Evolutionary conservation across 1,140 invertebrate species (phyloP), one percentile per base, ranked within the genome.

Genomic region (Caenorhabditis brenneri): DNA sequence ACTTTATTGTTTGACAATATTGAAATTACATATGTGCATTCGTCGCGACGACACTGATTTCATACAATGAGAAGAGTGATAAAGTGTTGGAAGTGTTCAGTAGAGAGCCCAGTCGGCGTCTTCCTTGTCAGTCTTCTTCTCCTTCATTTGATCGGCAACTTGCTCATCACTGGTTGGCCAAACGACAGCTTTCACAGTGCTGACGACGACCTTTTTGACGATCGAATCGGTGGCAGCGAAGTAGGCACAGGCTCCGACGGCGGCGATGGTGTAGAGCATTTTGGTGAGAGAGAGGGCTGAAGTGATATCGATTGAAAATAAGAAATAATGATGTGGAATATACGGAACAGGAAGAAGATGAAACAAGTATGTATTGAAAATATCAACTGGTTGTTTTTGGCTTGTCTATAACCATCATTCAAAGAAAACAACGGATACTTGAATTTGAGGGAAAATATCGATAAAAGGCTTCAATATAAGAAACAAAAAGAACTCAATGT

Each of bases 211-310:
- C 24, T 74, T 74, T 46, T 74, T 74, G 65, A 74, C 65, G 65
- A 74, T 74, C 5, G 65, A 74, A 24, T 74, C 65, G 1, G 36
- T 42, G 33, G 29, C 36, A 10, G 65, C 65, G 36, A 74, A 42
- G 36, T 74, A 74, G 10, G 65, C 65, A 74, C 65, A 74, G 33
- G 65, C 65, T 74, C 65, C 65, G 15, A 74, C 65, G 33, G 65
- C 65, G 24, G 65, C 65, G n/a, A 74, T 74, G 16, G 65, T 42
- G 65, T 42, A 74, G 65, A 74, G 65, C 65, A 74, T 74, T 42
- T 42, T 0, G 36, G 10, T 42, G 16, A 4, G 42, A 36, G n/a
- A 4, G 31, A 19, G 10, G 33, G 29, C 65, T 74, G 65, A 46
- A 74, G 42, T 16, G 6, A 9, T 4, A 24, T 27, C 24, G 0